Percentiles rank a stretch among this genome's conserved stretches.
phyloP scores from a whole-genome alignment of 2,113 vertebrate genomes.

The Paramormyrops kingsleyae region DNA sequence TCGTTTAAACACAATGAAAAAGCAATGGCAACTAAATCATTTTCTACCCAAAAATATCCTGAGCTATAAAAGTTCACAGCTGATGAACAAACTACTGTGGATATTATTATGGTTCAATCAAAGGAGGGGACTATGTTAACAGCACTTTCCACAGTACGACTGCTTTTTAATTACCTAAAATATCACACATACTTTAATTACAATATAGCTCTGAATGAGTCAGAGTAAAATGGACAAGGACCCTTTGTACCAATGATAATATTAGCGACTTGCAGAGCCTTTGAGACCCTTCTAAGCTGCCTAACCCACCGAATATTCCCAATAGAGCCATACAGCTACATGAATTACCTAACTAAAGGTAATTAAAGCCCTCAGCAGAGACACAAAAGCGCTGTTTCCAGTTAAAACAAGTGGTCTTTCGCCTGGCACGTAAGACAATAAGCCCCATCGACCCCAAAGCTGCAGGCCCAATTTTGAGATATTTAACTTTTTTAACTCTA shows the following conservation, averaged over 20 bases:
- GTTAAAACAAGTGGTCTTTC: conserved; percentile 33
- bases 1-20: not conserved
- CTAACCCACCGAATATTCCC: conserved; percentile 27
- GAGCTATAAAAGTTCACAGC: not conserved
- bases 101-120: not conserved
- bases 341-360: conserved; percentile 41
- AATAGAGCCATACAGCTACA: conserved; percentile 31
- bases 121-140: not conserved
- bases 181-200: not conserved
- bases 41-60: not conserved
- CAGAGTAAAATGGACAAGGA: not conserved
- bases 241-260: not conserved
- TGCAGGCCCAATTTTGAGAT: conserved; percentile 62
- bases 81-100: not conserved
- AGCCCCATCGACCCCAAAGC: conserved; percentile 59
- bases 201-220: not conserved
- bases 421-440: conserved; percentile 59
- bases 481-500: conserved; percentile 77
- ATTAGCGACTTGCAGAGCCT: conserved; percentile 24
- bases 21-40: not conserved
- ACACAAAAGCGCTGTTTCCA: conserved; percentile 26
- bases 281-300: conserved; percentile 30
- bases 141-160: not conserved
- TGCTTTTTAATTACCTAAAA: not conserved
- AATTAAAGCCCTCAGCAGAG: conserved; percentile 42